Evolutionary conservation across 2,797 vertebrate genomes (phyloP).

Genomic region (Oryzias sinensis): DNA sequence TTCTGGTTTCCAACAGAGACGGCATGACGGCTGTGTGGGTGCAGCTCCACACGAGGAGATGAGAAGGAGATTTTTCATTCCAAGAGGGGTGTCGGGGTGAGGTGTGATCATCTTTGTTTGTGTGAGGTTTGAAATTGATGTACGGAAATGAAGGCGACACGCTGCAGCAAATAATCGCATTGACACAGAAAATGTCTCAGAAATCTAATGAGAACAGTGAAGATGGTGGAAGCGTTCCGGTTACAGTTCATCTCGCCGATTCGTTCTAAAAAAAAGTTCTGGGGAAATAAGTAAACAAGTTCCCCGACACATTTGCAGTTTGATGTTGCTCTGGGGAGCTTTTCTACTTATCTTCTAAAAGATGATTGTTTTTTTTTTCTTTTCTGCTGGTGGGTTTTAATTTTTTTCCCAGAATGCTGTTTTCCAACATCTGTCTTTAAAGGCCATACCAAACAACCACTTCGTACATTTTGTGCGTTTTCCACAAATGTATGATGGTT

Average conservation of each 20-base stretch:
- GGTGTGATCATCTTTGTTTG: conserved; percentile 34
- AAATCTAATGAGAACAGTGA: conserved; percentile 27
- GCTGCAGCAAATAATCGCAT: conserved; percentile 45
- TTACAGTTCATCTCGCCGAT: conserved; percentile 22
- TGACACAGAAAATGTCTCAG: conserved; percentile 28
- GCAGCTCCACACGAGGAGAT: conserved; percentile 32
- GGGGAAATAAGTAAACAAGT: no score
- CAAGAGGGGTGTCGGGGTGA: conserved; percentile 32
- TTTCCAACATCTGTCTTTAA: no score
- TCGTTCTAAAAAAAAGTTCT: no score
- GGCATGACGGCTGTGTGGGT: conserved; percentile 37
- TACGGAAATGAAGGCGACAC: conserved; percentile 33
- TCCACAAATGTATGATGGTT: no score
- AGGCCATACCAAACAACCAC: no score
- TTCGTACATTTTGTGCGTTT: no score
- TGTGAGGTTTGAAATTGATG: conserved; percentile 39
- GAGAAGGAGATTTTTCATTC: conserved; percentile 38
- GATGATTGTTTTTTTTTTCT: no score
- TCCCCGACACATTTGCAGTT: no score
- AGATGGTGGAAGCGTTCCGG: conserved; percentile 12
- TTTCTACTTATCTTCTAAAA: no score
- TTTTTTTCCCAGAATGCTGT: no score
- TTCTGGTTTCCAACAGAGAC: conserved; percentile 35
- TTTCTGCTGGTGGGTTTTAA: no score
- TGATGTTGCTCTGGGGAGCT: no score